Base-by-base conservation (phyloP, 2,113 vertebrate species). In the Nycticryphes semicollaris region DNA sequence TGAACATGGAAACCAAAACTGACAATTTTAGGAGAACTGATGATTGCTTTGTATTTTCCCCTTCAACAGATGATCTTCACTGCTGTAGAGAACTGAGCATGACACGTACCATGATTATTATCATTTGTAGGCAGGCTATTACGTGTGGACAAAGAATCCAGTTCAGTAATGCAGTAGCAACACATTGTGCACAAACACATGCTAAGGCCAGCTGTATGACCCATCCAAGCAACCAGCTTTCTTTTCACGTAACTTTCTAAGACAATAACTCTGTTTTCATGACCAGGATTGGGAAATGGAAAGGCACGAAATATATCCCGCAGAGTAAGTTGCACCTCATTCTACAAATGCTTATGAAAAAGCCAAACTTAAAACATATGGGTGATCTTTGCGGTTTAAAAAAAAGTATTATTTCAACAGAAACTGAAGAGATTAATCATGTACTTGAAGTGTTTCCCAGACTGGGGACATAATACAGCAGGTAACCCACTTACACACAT, bases 11-110 rank as follows among this genome's bases (percentile, higher is more conserved):
- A 92, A 95, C 45, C 73, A 68, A 82, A 94, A 14, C 91, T 56
- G 66, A 91, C 80, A 91, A 62, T 84, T 96, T 89, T 22, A 76
- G 90, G 51, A 93, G 87, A 76, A 57, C 56, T 69, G 86, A 89
- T 47, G 47, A 87, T 79, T 62, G 80, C 74, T 90, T 89, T 82
- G 80, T 76, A 63, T 84, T 84, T 72, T 86, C 53, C 39, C 73
- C 27, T 75, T 73, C 84, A 51, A 66, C 28, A 77, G 82, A 77
- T 28, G 47, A 88, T 64, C 37, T 90, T 37, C 45, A 85, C 72
- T 31, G 22, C 67, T 60, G 25, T 11, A 57, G 62, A 89, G 76
- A 82, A 78, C 57, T 0, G 3, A 80, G 31, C 4, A 9, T 54
- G 87, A 90, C 69, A 84, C 1, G 1, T 5, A 37, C 12, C 11